These are phyloP conservation scores for Drosophila austrosaltans DNA, from an alignment of 2,888 invertebrate genomes.

Conservation along the genomic window DNA sequence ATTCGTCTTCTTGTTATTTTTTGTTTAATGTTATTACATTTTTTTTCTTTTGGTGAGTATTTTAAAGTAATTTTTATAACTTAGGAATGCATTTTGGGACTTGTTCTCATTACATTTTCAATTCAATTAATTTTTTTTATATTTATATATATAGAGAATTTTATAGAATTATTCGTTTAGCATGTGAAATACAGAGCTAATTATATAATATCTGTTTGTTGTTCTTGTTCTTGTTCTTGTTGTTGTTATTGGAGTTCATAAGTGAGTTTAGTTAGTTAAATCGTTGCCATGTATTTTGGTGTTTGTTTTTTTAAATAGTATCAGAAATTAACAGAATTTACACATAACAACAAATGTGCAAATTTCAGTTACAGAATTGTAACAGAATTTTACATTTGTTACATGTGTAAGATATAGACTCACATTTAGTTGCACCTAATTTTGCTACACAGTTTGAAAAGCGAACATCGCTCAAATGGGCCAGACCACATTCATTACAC, in stretches of 20 bases:
- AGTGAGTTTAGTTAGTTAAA: conserved; percentile 45
- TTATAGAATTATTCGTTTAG: conserved; percentile 52
- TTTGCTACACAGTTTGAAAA: conserved; percentile 74
- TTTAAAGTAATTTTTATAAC: conserved; percentile 43
- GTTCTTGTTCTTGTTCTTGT: conserved; percentile 23
- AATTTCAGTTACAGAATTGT: conserved; percentile 23
- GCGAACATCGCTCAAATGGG: conserved; percentile 81
- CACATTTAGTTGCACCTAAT: conserved; percentile 66
- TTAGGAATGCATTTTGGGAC: conserved; percentile 42
- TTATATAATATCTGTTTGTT: conserved; percentile 6
- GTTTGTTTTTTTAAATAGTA: conserved; percentile 48
- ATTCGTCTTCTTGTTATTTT: conserved; percentile 53
- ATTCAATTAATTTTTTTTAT: conserved; percentile 30
- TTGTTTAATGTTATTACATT: conserved; percentile 41
- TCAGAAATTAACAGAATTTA: conserved; percentile 55
- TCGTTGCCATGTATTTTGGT: conserved; percentile 11
- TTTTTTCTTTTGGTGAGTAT: conserved; percentile 19
- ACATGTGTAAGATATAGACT: conserved; percentile 37
- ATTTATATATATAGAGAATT: conserved; percentile 7
- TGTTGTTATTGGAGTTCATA: conserved; percentile 43
- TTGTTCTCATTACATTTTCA: conserved; percentile 13
- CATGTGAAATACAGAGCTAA: conserved; percentile 35
- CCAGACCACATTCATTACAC: conserved; percentile 55
- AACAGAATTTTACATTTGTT: not conserved
- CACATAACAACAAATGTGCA: conserved; percentile 10